Percentiles rank a stretch among this genome's conserved stretches.
phyloP scores from a whole-genome alignment of 2,113 vertebrate species.

The Rhizomys pruinosus region DNA sequence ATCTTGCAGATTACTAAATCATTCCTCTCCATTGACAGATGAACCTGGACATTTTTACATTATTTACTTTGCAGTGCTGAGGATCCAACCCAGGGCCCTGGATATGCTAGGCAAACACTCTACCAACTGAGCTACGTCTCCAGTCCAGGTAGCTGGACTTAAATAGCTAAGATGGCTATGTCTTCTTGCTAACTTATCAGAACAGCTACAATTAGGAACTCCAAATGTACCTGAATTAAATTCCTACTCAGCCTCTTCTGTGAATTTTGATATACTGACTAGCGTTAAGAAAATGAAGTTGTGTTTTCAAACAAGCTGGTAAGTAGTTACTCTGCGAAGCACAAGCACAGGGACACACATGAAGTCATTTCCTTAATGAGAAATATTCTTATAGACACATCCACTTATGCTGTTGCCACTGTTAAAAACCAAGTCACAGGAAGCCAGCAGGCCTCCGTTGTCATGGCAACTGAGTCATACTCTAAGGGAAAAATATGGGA shows the following conservation, averaged over 20 bases:
- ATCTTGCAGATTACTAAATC: not conserved
- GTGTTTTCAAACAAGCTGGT: not conserved
- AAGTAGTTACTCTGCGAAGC: not conserved
- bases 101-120: not conserved
- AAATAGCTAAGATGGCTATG: not conserved
- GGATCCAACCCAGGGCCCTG: not conserved
- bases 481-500: not conserved
- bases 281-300: not conserved
- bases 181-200: not conserved
- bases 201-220: not conserved
- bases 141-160: no score
- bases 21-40: not conserved
- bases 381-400: not conserved
- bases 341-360: not conserved
- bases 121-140: not conserved
- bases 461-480: not conserved
- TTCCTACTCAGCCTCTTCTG: not conserved
- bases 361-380: slow-evolving; percentile 9
- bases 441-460: not conserved
- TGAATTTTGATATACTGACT: fast-evolving
- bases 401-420: not conserved
- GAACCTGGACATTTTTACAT: not conserved
- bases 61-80: not conserved
- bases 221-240: not conserved
- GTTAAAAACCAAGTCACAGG: not conserved